Evolutionary conservation across 2,888 invertebrate genomes (phyloP).

Genomic region (Melanargia galathea): DNA sequence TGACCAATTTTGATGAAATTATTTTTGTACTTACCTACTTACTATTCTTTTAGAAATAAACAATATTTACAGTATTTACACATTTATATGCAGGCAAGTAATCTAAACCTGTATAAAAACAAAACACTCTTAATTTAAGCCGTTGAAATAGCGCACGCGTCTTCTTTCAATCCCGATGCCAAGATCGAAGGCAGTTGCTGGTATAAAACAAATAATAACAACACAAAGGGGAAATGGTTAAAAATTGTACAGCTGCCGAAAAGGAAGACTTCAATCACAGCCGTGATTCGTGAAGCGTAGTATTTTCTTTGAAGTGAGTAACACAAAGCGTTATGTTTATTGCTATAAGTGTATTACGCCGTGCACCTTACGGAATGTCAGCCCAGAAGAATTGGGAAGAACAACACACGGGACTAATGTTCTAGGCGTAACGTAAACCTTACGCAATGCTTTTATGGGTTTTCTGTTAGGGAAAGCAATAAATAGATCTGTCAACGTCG

Average conservation of each 20-base stretch:
- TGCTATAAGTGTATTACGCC: constrained; percentile 55
- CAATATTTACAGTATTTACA: background rate
- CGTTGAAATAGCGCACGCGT: background rate
- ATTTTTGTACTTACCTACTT: no score
- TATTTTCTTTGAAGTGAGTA: constrained; percentile 64
- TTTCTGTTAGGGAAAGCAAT: constrained; percentile 37
- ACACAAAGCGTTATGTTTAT: constrained; percentile 65
- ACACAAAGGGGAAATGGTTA: constrained; percentile 43
- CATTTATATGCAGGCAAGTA: background rate
- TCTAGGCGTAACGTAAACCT: constrained; percentile 39
- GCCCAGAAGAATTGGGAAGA: constrained; percentile 40
- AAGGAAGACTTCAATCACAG: constrained; percentile 67
- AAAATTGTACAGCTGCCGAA: constrained; percentile 55
- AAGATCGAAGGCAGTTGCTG: constrained; percentile 28
- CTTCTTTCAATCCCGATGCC: constrained; percentile 14
- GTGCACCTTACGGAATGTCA: constrained; percentile 55
- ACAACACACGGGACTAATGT: constrained; percentile 34
- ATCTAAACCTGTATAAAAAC: background rate
- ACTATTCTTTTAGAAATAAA: no score
- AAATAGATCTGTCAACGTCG: constrained; percentile 36
- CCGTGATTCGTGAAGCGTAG: constrained; percentile 47
- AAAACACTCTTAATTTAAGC: constrained; percentile 11
- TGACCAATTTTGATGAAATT: no score
- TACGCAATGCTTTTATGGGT: constrained; percentile 39
- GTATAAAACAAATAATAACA: constrained; percentile 33